phyloP scores from a whole-genome alignment of 2,888 invertebrate genomes.

The Agelastica alni region DNA sequence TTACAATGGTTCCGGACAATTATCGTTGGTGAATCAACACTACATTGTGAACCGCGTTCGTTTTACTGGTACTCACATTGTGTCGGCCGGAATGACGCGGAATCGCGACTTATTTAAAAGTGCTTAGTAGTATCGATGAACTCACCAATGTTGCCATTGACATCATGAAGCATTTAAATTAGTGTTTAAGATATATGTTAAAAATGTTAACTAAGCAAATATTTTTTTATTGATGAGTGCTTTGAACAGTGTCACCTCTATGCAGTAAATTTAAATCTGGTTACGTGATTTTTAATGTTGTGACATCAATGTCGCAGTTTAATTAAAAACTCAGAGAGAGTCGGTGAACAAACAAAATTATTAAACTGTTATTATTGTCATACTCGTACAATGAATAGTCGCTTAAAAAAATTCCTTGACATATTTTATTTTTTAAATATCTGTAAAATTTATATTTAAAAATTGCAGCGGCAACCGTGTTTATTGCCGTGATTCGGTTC shows the following conservation, averaged over 20 bases:
- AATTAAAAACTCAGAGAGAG: too few relatives aligned
- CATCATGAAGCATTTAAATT: neutral
- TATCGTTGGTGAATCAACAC: conserved; percentile 19
- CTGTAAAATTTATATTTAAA: neutral
- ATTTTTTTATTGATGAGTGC: too few relatives aligned
- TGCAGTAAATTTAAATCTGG: too few relatives aligned
- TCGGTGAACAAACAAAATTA: too few relatives aligned
- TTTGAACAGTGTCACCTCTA: too few relatives aligned
- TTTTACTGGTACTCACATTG: conserved; percentile 25
- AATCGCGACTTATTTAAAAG: neutral
- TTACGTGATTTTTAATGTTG: too few relatives aligned
- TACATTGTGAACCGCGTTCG: conserved; percentile 12
- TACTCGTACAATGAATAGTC: too few relatives aligned
- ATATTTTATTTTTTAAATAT: neutral
- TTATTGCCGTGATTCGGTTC: neutral
- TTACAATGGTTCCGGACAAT: conserved; percentile 9
- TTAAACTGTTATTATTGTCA: too few relatives aligned
- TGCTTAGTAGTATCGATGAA: conserved; percentile 8
- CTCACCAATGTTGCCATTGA: neutral
- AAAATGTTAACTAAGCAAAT: too few relatives aligned
- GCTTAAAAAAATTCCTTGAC: neutral
- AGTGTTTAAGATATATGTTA: too few relatives aligned
- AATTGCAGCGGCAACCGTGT: neutral
- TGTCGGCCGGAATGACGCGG: conserved; percentile 10
- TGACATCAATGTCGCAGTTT: too few relatives aligned